Evolutionary conservation across 1,140 invertebrate species (phyloP).

Genomic region (Macrotrachela quadricornifera): DNA sequence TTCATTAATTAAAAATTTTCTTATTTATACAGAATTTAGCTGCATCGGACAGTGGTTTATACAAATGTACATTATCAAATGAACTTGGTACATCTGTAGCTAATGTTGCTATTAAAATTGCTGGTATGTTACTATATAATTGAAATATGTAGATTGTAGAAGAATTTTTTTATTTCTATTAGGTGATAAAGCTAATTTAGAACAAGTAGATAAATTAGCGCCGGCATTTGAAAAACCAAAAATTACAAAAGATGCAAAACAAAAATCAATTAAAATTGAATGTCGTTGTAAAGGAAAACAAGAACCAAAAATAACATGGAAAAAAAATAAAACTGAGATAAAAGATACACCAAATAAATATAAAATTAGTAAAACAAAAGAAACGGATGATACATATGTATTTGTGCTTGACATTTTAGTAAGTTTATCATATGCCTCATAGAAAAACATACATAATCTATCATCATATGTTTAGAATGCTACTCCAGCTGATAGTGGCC

Average conservation of each 20-base stretch:
- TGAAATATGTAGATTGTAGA: no score
- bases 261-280: constrained; percentile 3
- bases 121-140: no score
- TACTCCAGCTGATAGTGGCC: constrained; percentile 46
- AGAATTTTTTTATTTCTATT: background rate
- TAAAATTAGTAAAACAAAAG: no score
- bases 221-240: constrained; percentile 5
- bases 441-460: background rate
- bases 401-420: background rate
- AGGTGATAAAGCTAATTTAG: constrained; percentile 1
- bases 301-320: constrained; percentile 4
- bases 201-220: background rate
- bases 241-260: constrained; percentile 5
- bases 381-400: background rate
- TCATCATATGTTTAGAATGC: background rate
- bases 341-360: background rate
- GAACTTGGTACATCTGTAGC: constrained; percentile 7
- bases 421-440: background rate
- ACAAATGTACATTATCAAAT: constrained; percentile 6
- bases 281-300: constrained; percentile 2
- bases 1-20: background rate
- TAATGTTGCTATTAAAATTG: background rate
- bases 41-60: constrained; percentile 5
- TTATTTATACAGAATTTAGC: background rate
- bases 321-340: constrained; percentile 1